Evolutionary conservation across 2,797 vertebrate genomes (phyloP).

Genomic region (Lepilemur septentrionalis): DNA sequence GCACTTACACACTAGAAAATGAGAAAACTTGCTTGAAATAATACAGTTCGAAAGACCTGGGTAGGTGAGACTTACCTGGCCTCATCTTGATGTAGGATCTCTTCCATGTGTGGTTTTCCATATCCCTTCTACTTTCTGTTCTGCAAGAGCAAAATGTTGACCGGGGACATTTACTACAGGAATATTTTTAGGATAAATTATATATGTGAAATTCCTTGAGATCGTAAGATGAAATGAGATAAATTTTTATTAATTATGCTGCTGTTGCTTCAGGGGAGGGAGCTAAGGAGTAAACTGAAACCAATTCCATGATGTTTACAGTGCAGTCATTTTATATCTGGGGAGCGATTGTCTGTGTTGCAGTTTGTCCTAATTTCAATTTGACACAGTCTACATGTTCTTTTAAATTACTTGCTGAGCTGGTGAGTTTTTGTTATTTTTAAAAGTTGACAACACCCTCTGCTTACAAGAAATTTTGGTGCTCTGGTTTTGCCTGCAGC

Average conservation of each 20-base stretch:
- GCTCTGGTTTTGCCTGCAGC: not conserved
- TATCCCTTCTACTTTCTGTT: not conserved
- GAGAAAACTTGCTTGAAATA: not conserved
- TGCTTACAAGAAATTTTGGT: not conserved
- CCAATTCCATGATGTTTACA: not conserved
- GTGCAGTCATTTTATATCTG: constrained; percentile 7
- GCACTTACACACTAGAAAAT: not conserved
- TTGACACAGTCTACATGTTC: constrained; percentile 7
- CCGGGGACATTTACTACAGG: not conserved
- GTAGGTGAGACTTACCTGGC: not conserved
- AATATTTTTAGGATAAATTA: not conserved
- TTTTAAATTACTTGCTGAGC: constrained; percentile 54
- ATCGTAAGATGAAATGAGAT: not conserved
- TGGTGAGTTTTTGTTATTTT: constrained; percentile 44
- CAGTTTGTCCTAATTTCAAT: constrained; percentile 39
- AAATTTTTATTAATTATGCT: constrained; percentile 36
- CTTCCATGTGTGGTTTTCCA: not conserved
- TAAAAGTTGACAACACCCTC: not conserved
- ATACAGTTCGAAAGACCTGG: not conserved
- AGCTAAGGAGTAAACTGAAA: not conserved
- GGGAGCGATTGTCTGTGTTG: not conserved
- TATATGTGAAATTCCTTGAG: not conserved
- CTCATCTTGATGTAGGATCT: not conserved
- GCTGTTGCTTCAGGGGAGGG: not conserved
- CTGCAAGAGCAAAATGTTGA: not conserved